A percentile compares a stretch with the other conserved stretches of the same genome.
Conservation (phyloP, 2,888 invertebrate species). For the Eupsilia transversa region DNA sequence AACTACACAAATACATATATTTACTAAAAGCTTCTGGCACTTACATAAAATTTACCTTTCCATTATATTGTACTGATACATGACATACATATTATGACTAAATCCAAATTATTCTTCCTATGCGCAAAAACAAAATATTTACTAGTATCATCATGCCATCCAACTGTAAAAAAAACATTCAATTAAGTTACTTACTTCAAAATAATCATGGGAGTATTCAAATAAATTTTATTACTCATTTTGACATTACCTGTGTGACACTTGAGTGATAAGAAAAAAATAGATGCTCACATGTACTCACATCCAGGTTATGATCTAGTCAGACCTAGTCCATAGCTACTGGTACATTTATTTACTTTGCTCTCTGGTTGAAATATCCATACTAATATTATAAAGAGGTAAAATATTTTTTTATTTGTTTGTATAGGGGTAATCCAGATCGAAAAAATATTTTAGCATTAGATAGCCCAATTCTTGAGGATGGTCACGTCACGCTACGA, state of each 20-base stretch:
- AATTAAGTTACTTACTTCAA: conserved; percentile 30
- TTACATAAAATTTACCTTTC: conserved; percentile 46
- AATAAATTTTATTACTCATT: conserved; percentile 34
- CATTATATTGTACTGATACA: conserved; percentile 29
- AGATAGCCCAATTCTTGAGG: too few relatives aligned
- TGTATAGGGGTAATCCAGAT: too few relatives aligned
- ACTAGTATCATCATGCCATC: conserved; percentile 27
- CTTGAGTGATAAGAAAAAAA: neutral
- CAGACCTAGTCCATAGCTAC: neutral
- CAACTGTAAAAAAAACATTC: conserved; percentile 5
- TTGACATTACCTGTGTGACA: neutral
- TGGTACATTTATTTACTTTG: neutral
- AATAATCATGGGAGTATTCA: conserved; percentile 13
- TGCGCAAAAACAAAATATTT: conserved; percentile 32
- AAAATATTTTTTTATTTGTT: too few relatives aligned
- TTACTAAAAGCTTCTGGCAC: conserved; percentile 45
- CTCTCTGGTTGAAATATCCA: conserved; percentile 19
- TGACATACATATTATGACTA: conserved; percentile 17
- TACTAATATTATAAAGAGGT: too few relatives aligned
- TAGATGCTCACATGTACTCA: conserved; percentile 5
- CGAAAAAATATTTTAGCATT: too few relatives aligned
- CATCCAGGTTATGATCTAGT: conserved; percentile 4
- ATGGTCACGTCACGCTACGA: too few relatives aligned
- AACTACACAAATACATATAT: conserved; percentile 35
- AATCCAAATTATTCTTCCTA: conserved; percentile 27